Evolutionary conservation across 2,888 invertebrate species (phyloP), one percentile per base, ranked within the genome.

Genomic region (Deroplatys truncata): DNA sequence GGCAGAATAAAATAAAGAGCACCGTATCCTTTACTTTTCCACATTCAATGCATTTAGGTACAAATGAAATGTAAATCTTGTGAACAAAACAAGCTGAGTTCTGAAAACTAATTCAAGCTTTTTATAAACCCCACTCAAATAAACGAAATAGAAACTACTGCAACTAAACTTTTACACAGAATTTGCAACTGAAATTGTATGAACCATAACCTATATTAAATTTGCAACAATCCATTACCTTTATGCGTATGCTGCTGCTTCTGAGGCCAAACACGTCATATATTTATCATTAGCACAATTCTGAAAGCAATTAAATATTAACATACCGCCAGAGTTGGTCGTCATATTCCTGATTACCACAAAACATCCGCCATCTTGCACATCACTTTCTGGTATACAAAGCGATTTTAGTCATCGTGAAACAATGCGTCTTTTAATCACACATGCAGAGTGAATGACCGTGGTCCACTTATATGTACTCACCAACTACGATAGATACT

Each of bases 401-500:
- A 87, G 83, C 87, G 35, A 87, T 82, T 86, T 86, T 87, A 87
- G 13, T 20, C 82, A 83, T 83, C 43, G 28, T 82, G 35, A 29
- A 87, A 87, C 87, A 86, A 72, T 8, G 5, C 25, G 56, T 25
- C 56, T 72, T 72, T 72, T 72, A 20, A 72, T 72, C 56, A 72
- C 56, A 72, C 56, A 72, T 72, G 56, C 56, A 72, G 20, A 72
- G 25, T 72, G 56, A 72, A 72, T 72, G 16, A 72, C 56, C 25
- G 56, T 35, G 83, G 13, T 29, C 29, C 31, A 82, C 28, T 35
- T 35, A 85, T 56, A 86, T 84, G 90, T 90, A 90, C 90, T 90
- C 90, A 90, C 90, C 90, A 90, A 82, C 43, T 87, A n/a, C 85
- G 90, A 90, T 90, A 88, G 90, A 89, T 90, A 90, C 90, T 90